These are phyloP conservation scores for Listronotus bonariensis DNA, from an alignment of 1,140 invertebrate genomes.

Conservation along the genomic window DNA sequence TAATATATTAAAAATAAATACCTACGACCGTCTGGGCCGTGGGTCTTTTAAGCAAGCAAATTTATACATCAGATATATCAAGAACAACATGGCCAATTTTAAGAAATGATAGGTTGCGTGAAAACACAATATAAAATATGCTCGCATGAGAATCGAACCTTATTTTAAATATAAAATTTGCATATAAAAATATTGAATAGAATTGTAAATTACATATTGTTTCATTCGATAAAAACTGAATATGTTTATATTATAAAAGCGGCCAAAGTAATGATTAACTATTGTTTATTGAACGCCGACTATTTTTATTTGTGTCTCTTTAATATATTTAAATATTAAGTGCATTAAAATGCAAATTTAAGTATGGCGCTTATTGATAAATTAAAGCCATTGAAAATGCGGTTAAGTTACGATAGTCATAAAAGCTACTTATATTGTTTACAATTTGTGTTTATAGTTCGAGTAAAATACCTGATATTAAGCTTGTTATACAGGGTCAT, in stretches of 20 bases:
- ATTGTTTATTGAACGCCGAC: constrained; percentile 6
- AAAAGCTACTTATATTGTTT: no score
- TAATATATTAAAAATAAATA: constrained; percentile 6
- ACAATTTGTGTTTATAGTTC: no score
- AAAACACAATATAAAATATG: constrained; percentile 15
- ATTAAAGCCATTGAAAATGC: not conserved
- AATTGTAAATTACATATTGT: constrained; percentile 3
- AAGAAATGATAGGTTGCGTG: constrained; percentile 12
- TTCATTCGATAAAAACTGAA: not conserved
- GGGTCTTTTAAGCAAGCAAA: constrained; percentile 1
- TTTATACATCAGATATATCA: constrained; percentile 9
- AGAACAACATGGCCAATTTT: constrained; percentile 5
- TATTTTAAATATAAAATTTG: constrained; percentile 15
- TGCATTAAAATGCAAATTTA: constrained; percentile 6
- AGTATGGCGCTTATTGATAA: not conserved
- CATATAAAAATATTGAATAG: constrained; percentile 6
- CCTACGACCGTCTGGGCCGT: not conserved
- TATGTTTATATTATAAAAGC: not conserved
- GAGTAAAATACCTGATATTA: not conserved
- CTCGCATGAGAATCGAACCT: constrained; percentile 5
- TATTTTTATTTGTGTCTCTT: not conserved
- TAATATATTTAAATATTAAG: constrained; percentile 1
- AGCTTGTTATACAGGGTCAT: no score
- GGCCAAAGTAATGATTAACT: constrained; percentile 5
- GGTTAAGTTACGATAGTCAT: no score